Base-by-base conservation (phyloP, 2,113 vertebrate species). In the Phaethornis superciliosus region DNA sequence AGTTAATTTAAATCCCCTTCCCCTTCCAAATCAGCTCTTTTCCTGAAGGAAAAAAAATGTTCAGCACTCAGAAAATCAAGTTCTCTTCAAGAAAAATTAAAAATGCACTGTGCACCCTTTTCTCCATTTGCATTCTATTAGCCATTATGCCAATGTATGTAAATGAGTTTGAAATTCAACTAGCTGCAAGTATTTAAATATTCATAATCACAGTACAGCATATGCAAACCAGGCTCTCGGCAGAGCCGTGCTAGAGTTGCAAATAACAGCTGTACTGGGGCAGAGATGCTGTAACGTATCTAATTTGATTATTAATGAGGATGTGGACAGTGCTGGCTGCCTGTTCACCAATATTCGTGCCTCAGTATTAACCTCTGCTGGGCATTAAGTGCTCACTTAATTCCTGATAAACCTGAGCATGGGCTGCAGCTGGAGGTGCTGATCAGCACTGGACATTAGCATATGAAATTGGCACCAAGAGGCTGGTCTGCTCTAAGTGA, bases 111-210 rank as follows among this genome's bases (percentile, higher is more conserved):
- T 6, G 85, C 32, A 26, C 55, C 80, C 86, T 71, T 72, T 88
- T 40, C 68, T 58, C 75, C 62, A 7, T 21, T 22, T 40, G 90
- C 86, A 47, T 92, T 74, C 60, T 93, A 81, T 92, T 84, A 94
- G 44, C 87, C 94, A 46, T 46, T 77, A 85, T 96, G 89, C 93
- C 96, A 95, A 93, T 95, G 92, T 94, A 97, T 97, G 97, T 70
- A 97, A 97, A 97, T 96, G 83, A 86, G 80, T 4, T 75, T 71
- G 94, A 65, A 94, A 95, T 92, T 76, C 95, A 97, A 69, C 85
- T 85, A 58, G 86, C 49, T 88, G 37, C 83, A 79, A 69, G 88
- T 60, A 74, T 81, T 97, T 93, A 89, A 96, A 95, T 96, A 93
- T 96, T 96, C 93, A 93, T 93, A 74, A 94, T 65, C 91, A 71